These are phyloP conservation scores for Phylloscopus trochilus DNA, from an alignment of 2,113 vertebrate species.

Conservation along the genomic window DNA sequence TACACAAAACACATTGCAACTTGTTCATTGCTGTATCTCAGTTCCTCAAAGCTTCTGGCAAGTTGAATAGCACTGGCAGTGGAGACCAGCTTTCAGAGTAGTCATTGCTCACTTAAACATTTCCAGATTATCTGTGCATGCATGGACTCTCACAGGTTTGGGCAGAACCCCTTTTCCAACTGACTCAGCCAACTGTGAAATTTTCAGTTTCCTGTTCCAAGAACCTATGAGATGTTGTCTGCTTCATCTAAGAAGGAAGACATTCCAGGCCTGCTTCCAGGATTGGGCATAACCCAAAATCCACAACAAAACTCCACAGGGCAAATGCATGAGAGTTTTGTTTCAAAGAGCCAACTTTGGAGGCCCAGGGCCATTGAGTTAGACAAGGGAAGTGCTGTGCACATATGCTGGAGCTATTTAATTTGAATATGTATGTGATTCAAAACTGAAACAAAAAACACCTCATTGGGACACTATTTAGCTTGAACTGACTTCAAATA, in stretches of 20 bases:
- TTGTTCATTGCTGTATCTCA: neutral
- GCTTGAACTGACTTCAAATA: constrained; percentile 13
- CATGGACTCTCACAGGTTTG: neutral
- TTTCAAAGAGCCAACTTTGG: neutral
- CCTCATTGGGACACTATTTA: neutral
- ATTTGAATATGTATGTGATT: neutral
- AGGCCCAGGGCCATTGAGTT: neutral
- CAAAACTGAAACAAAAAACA: neutral
- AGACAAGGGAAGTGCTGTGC: neutral
- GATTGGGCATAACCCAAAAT: neutral
- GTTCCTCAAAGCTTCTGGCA: neutral
- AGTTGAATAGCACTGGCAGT: neutral
- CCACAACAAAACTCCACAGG: neutral
- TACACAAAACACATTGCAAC: neutral
- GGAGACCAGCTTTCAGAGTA: neutral
- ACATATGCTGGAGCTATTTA: neutral
- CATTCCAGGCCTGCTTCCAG: neutral
- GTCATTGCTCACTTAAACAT: neutral
- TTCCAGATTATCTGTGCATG: neutral
- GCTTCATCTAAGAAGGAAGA: neutral
- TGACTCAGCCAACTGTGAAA: neutral
- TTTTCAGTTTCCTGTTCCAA: neutral
- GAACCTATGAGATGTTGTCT: neutral
- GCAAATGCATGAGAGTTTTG: neutral
- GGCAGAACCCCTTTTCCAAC: neutral